Percentiles rank a stretch among this genome's conserved stretches.
Conservation (phyloP, 2,888 invertebrate species). For the Hedya salicella region DNA sequence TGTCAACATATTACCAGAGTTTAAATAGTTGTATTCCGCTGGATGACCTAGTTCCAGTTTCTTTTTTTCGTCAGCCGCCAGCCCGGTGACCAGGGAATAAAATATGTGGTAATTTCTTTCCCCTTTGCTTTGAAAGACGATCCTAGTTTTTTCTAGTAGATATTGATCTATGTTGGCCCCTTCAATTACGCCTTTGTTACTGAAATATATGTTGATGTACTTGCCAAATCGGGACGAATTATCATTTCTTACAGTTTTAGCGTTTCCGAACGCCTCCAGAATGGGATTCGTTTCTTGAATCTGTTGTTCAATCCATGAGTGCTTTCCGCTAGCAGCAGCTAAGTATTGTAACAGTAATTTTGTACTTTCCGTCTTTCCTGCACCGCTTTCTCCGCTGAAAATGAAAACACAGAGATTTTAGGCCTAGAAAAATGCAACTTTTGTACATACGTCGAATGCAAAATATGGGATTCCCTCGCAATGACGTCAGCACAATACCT, state of each 20-base stretch:
- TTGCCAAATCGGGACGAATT: slow-evolving; percentile 98
- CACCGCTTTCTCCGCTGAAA: slow-evolving; percentile 96
- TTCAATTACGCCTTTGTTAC: slow-evolving; percentile 92
- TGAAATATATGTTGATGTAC: slow-evolving; percentile 96
- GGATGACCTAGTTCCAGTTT: slow-evolving; percentile 90
- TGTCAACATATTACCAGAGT: slow-evolving; percentile 90
- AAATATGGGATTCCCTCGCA: slow-evolving; percentile 3
- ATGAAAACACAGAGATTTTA: background rate
- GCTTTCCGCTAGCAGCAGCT: slow-evolving; percentile 96
- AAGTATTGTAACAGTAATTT: slow-evolving; percentile 97
- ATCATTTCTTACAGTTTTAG: slow-evolving; percentile 97
- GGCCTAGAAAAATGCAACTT: too few relatives aligned
- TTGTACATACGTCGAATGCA: too few relatives aligned
- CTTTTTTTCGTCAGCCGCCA: slow-evolving; percentile 91
- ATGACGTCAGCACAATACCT: background rate
- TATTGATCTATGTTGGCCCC: slow-evolving; percentile 98
- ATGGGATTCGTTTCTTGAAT: slow-evolving; percentile 98
- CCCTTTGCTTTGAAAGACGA: slow-evolving; percentile 94
- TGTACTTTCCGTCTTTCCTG: slow-evolving; percentile 98
- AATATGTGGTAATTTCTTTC: slow-evolving; percentile 99
- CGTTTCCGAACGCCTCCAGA: slow-evolving; percentile 98
- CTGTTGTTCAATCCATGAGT: slow-evolving; percentile 99
- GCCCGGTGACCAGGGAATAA: slow-evolving; percentile 94
- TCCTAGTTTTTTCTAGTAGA: slow-evolving; percentile 96
- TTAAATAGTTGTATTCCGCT: slow-evolving; percentile 91